These are phyloP conservation scores for Psix sp. DNA, from an alignment of 1,140 invertebrate species.

Conservation along the genomic window DNA sequence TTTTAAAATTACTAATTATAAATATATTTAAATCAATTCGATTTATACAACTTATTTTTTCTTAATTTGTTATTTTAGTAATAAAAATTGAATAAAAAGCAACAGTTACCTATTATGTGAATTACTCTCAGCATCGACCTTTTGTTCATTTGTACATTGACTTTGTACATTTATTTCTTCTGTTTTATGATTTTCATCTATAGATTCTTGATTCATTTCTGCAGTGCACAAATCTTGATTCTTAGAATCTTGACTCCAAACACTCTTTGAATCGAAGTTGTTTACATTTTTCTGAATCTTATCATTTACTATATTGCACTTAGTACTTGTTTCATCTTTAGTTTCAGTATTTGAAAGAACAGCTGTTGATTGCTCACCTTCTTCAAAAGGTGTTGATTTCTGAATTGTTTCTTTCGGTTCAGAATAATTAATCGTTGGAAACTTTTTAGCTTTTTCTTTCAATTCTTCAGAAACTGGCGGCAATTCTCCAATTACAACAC, in stretches of 20 bases:
- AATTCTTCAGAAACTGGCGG: conserved; percentile 65
- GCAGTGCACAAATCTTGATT: conserved; percentile 8
- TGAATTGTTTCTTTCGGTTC: conserved; percentile 52
- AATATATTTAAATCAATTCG: too few species aligned
- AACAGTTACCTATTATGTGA: too few species aligned
- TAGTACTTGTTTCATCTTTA: conserved; percentile 60
- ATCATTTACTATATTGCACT: conserved; percentile 59
- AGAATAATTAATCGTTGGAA: conserved; percentile 69
- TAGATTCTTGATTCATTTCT: conserved; percentile 20
- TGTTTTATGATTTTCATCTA: too few species aligned
- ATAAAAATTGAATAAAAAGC: too few species aligned
- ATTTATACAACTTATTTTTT: too few species aligned
- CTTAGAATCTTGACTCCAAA: conserved; percentile 37
- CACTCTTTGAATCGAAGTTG: conserved; percentile 37
- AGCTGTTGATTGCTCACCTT: conserved; percentile 56
- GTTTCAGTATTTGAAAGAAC: conserved; percentile 58
- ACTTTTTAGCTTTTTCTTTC: conserved; percentile 68
- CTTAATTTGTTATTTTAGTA: too few species aligned
- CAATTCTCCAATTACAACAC: conserved; percentile 67
- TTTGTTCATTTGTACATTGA: too few species aligned
- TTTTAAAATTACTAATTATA: too few species aligned
- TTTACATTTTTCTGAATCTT: conserved; percentile 58
- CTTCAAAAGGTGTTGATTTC: conserved; percentile 44
- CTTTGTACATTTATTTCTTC: too few species aligned
- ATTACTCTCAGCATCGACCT: too few species aligned